Percentiles rank a stretch among this genome's conserved stretches.
phyloP scores from a whole-genome alignment of 2,797 vertebrate genomes.

The Ceryle rudis region DNA sequence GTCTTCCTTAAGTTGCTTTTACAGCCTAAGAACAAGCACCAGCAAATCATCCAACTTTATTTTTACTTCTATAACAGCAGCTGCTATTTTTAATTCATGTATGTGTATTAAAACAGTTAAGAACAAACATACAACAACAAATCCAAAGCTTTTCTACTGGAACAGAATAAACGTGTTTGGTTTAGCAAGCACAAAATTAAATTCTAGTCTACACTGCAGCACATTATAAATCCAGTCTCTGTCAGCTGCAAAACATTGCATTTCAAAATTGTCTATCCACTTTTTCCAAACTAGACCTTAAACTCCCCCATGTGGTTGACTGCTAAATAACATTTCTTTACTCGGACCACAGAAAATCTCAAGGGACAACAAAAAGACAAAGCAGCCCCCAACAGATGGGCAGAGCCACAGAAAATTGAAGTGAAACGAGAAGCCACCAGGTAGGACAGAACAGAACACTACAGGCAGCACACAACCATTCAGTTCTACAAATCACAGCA shows the following conservation, averaged over 20 bases:
- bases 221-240: background rate
- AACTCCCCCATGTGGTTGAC: conserved; percentile 45
- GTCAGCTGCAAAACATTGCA: background rate
- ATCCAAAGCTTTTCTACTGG: background rate
- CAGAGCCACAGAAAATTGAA: background rate
- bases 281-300: background rate
- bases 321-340: conserved; percentile 2
- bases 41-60: background rate
- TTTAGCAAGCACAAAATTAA: conserved; percentile 8
- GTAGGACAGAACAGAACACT: background rate
- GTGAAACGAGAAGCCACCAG: background rate
- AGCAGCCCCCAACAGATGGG: background rate
- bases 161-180: background rate
- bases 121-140: background rate
- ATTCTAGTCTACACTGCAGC: background rate
- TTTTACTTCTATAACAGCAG: background rate
- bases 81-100: background rate
- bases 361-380: background rate
- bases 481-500: background rate
- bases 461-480: background rate
- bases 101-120: background rate
- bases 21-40: background rate
- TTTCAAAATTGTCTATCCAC: background rate
- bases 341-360: rapidly evolving
- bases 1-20: background rate